Evolutionary conservation across 1,140 invertebrate genomes (phyloP), one percentile per base, ranked within the genome.

Genomic region (Neodiprion fabricii): DNA sequence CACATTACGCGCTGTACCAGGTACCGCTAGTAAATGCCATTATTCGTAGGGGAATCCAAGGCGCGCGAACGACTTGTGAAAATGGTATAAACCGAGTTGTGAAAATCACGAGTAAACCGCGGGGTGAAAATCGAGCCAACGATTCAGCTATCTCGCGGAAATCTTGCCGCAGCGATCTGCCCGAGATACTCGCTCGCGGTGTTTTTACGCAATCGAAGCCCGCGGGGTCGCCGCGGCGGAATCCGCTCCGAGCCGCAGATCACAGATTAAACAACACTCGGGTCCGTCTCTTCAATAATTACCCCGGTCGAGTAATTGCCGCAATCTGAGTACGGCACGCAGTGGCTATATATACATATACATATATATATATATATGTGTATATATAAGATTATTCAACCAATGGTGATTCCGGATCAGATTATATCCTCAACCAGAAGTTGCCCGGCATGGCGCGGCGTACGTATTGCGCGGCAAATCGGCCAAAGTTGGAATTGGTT

Each of bases 201-300:
- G 81, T 76, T 75, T 83, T 85, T 79, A 84, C 81, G 84, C 80
- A 85, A 85, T 84, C 84, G 85, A 84, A 80, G 73, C 78, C 69
- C 74, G 76, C 23, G 53, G 53, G 0, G 53, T 61, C 53, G 67
- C 68, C 53, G 84, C 83, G 78, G 76, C 78, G 80, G 78, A 75
- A 79, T 67, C 61, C 67, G 70, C 72, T 67, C 67, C 66, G 61
- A 71, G 74, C 83, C 80, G 76, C 83, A 83, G 85, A 86, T 86
- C 85, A 81, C 83, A 84, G 85, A 86, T 87, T 87, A 87, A 88
- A 86, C 85, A 85, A 85, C 82, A 85, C 85, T 85, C 80, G 82
- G 85, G 85, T 86, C 85, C 82, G 84, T 86, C 84, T 85, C 78
- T 82, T 84, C 84, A 82, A 87, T 87, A 87, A 87, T 87, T 87